Conservation (phyloP, 2,113 vertebrate genomes). For the Tachuris rubrigastra region DNA sequence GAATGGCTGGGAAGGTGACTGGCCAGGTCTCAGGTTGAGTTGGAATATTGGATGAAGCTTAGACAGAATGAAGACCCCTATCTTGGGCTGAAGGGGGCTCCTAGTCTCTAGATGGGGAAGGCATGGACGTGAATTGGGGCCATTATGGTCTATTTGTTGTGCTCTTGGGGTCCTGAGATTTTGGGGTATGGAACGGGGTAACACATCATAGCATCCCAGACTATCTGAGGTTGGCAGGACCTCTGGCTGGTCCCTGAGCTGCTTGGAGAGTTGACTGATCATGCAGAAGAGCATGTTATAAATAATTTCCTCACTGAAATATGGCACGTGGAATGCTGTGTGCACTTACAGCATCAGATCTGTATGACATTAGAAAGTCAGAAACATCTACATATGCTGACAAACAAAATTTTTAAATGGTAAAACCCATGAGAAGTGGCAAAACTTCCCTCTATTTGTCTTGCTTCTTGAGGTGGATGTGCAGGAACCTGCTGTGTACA, state of each 20-base stretch:
- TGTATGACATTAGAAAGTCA: accelerated
- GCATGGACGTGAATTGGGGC: accelerated
- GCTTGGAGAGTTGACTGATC: not conserved
- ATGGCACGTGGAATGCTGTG: accelerated
- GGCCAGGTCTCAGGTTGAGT: not conserved
- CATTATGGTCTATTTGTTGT: not conserved
- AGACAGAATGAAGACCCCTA: accelerated
- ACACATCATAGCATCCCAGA: not conserved
- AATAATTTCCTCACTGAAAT: not conserved
- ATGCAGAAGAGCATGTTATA: not conserved
- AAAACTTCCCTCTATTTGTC: not conserved
- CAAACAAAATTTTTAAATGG: not conserved
- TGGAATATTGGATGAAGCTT: not conserved
- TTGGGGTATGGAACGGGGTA: not conserved
- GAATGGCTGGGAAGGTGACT: accelerated
- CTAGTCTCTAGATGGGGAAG: accelerated
- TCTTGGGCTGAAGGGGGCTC: not conserved
- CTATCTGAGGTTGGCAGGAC: not conserved
- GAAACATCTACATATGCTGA: not conserved
- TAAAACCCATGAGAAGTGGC: not conserved
- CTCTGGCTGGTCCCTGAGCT: not conserved
- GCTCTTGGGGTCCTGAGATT: accelerated
- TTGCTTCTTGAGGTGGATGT: accelerated
- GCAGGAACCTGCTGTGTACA: not conserved
- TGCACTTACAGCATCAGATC: not conserved